These are phyloP conservation scores for Novumbra hubbsi DNA, from an alignment of 2,797 vertebrate species.

Conservation along the genomic window DNA sequence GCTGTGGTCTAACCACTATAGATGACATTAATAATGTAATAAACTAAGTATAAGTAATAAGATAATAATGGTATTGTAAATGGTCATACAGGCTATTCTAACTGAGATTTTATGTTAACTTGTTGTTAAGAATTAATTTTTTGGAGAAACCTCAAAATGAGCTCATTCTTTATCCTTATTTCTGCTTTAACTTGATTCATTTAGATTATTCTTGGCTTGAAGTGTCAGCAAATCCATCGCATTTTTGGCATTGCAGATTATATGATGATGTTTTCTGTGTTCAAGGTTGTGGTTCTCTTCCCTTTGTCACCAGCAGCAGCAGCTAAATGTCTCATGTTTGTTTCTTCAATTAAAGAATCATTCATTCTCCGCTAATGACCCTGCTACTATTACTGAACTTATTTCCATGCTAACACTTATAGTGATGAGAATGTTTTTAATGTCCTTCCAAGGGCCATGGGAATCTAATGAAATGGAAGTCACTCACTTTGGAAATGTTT, in stretches of 20 bases:
- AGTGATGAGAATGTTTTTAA: not conserved
- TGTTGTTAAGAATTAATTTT: conserved; percentile 35
- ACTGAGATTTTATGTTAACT: conserved; percentile 35
- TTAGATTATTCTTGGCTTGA: conserved; percentile 41
- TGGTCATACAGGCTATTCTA: conserved; percentile 43
- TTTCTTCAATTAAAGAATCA: conserved; percentile 62
- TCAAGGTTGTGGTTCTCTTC: conserved; percentile 34
- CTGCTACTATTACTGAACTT: conserved; percentile 1
- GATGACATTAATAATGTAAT: conserved; percentile 53
- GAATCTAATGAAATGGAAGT: not conserved
- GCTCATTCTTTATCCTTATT: conserved; percentile 38
- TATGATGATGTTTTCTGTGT: conserved; percentile 49
- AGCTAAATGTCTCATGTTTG: conserved; percentile 23
- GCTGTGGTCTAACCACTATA: conserved; percentile 49
- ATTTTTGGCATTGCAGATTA: conserved; percentile 54
- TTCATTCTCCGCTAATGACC: conserved; percentile 46
- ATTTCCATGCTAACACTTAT: not conserved
- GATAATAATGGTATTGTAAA: conserved; percentile 46
- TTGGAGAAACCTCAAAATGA: conserved; percentile 10
- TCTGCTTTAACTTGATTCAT: conserved; percentile 38
- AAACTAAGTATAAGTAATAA: conserved; percentile 26
- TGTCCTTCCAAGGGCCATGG: not conserved
- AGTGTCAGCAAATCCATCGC: conserved; percentile 45
- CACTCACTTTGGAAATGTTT: no score
- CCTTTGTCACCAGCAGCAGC: conserved; percentile 40